Evolutionary conservation across 1,140 invertebrate genomes (phyloP).

Genomic region (Tetramorium alpestre): DNA sequence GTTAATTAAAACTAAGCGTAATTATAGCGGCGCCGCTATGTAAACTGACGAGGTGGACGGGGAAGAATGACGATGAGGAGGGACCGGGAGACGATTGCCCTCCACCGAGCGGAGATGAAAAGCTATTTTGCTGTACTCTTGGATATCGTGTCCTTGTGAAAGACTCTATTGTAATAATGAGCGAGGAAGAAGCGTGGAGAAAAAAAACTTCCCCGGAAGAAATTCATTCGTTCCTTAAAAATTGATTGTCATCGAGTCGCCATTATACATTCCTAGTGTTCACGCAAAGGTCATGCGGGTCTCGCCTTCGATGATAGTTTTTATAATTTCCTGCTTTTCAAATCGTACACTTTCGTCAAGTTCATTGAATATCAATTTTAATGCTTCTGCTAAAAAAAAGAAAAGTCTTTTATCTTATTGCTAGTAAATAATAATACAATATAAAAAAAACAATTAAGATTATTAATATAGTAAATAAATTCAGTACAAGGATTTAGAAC

Average conservation of each 20-base stretch:
- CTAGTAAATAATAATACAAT: neutral
- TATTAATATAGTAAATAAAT: neutral
- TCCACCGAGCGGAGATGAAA: conserved; percentile 65
- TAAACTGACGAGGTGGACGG: conserved; percentile 62
- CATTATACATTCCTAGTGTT: conserved; percentile 13
- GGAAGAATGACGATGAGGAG: conserved; percentile 32
- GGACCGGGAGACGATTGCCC: conserved; percentile 57
- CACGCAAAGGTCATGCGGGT: neutral
- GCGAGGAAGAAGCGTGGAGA: neutral
- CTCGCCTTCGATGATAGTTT: neutral
- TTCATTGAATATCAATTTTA: neutral
- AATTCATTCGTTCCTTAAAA: conserved; percentile 55
- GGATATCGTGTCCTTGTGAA: conserved; percentile 70
- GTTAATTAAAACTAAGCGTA: conserved; percentile 80
- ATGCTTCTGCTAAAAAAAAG: neutral
- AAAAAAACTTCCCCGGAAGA: conserved; percentile 38
- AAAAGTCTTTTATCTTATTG: too few species aligned
- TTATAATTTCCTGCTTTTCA: conserved; percentile 20
- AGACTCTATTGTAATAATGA: conserved; percentile 71
- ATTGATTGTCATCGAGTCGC: conserved; percentile 59
- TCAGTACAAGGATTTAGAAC: neutral
- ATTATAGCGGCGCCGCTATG: conserved; percentile 72
- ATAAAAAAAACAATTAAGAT: neutral
- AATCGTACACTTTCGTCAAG: neutral
- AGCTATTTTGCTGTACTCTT: conserved; percentile 65